Conservation (phyloP, 2,888 invertebrate species). For the Hofmannophila pseudospretella region DNA sequence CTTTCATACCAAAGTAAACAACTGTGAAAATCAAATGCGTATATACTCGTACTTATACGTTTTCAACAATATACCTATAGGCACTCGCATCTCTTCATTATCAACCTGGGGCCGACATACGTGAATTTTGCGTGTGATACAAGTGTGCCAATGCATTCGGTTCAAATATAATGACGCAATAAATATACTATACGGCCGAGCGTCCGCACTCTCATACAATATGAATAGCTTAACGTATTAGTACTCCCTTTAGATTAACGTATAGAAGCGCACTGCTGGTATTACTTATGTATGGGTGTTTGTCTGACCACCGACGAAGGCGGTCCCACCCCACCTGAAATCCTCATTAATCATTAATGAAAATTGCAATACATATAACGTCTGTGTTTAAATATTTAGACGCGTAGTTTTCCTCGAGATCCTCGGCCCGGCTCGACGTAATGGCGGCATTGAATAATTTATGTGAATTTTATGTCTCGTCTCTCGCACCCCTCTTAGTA, state of each 20-base stretch:
- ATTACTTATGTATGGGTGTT: conserved; percentile 55
- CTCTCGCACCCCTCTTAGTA: conserved; percentile 48
- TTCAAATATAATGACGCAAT: conserved; percentile 34
- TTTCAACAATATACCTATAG: no score
- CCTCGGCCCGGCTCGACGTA: conserved; percentile 43
- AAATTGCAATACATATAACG: conserved; percentile 77
- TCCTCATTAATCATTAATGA: conserved; percentile 69
- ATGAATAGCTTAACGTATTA: conserved; percentile 47
- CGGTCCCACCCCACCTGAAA: conserved; percentile 44
- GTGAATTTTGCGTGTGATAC: conserved; percentile 9
- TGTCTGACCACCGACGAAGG: conserved; percentile 33
- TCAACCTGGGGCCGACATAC: background rate
- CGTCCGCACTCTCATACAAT: conserved; percentile 42
- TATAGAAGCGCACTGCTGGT: conserved; percentile 41
- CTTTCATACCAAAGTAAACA: no score
- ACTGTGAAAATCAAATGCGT: no score
- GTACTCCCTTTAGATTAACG: conserved; percentile 55
- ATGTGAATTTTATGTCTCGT: conserved; percentile 67
- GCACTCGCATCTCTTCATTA: no score
- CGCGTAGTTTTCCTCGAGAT: conserved; percentile 57
- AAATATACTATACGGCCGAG: conserved; percentile 38
- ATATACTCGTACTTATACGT: no score
- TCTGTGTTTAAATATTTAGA: conserved; percentile 66
- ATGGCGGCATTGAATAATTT: conserved; percentile 68
- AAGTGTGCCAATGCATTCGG: conserved; percentile 24